A percentile compares a stretch with the other conserved stretches of the same genome.
phyloP scores from a whole-genome alignment of 2,888 invertebrate genomes.

The Anticlea derivata region DNA sequence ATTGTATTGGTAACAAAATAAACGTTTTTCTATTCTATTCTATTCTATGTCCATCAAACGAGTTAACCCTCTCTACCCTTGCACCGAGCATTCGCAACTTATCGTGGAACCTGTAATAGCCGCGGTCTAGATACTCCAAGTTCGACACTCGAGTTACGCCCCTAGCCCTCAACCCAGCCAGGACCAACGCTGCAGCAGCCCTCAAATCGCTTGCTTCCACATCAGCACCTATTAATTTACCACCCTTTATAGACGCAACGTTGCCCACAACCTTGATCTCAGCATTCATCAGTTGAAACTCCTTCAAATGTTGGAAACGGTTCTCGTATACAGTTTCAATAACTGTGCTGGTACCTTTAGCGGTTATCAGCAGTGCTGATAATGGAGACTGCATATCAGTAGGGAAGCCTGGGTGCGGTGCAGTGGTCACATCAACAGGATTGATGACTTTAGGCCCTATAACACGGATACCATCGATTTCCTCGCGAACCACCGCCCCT shows the following conservation, averaged over 20 bases:
- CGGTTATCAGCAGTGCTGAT: constrained; percentile 11
- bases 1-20: too few relatives aligned
- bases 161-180: constrained; percentile 19
- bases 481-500: constrained; percentile 20
- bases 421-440: constrained; percentile 11
- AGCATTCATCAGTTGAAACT: constrained; percentile 21
- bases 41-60: too few relatives aligned
- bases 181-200: constrained; percentile 23
- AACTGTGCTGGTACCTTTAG: constrained; percentile 16
- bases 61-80: constrained; percentile 6
- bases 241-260: constrained; percentile 14
- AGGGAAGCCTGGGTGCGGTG: constrained; percentile 26
- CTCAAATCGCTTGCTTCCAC: constrained; percentile 22
- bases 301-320: constrained; percentile 24
- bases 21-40: too few relatives aligned
- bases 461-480: constrained; percentile 20
- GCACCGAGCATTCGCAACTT: constrained; percentile 18
- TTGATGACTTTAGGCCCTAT: constrained; percentile 20
- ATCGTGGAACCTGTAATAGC: constrained; percentile 26
- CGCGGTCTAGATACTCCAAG: constrained; percentile 25
- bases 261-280: constrained; percentile 6
- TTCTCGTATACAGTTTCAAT: constrained; percentile 28
- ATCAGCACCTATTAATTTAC: constrained; percentile 2
- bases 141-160: constrained; percentile 19
- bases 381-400: constrained; percentile 29